Base-by-base conservation (phyloP, 1,140 invertebrate species). In the Notospermus geniculatus region DNA sequence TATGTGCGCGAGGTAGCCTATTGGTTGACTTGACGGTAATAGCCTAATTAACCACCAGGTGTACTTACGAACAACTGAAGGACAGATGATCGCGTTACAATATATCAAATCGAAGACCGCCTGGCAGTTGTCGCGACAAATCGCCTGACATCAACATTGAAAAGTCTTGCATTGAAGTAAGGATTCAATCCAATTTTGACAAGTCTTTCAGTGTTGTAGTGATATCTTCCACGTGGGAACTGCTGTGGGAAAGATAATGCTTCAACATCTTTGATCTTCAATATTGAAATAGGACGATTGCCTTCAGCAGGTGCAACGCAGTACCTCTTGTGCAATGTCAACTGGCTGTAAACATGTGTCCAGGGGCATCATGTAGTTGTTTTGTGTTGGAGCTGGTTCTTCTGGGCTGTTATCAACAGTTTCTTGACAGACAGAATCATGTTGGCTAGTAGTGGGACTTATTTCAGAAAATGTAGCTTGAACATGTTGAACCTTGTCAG, bases 331-430 rank as follows among this genome's bases (percentile, higher is more conserved):
- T 23, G 52, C 62, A 36, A 67, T 61, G 55, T 67, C 59, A 25
- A 52, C 59, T 39, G 65, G 65, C 52, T 67, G 62, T 2, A 67
- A 22, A 36, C 62, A 64, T 23, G 65, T 58, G 52, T 67, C 62
- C 19, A 41, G 22, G 15, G 5, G 41, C 29, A 0, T 46, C 41
- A 23, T 23, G 19, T 1, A n/a, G n/a, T n/a, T 57, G 17, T 45
- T 43, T 41, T 25, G 17, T 59, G 43, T 54, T 2, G 59, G 62
- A 4, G 53, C 25, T 59, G 52, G 45, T n/a, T n/a, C n/a, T n/a
- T n/a, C n/a, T n/a, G n/a, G n/a, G n/a, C n/a, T n/a, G n/a, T n/a
- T n/a, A n/a, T n/a, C n/a, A n/a, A 59, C 28, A 19, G 2, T 45
- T 28, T 43, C 27, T 29, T 59, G 22, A 29, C 50, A n/a, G n/a